phyloP scores from a whole-genome alignment of 2,113 vertebrate genomes.

The Rhombomys opimus region DNA sequence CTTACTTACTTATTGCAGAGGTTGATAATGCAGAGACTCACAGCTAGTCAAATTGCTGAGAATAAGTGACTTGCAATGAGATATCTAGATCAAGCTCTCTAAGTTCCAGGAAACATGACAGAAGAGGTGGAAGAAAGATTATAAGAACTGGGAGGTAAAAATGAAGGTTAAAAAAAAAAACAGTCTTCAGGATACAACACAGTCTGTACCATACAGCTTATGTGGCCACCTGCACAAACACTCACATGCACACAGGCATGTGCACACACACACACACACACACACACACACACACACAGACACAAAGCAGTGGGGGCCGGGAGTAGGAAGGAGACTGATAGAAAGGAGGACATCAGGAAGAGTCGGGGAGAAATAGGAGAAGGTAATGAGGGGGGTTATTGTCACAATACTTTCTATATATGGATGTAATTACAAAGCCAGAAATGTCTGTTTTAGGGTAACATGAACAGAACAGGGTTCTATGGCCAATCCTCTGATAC shows the following conservation, averaged over 20 bases:
- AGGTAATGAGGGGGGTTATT: not conserved
- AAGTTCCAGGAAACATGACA: not conserved
- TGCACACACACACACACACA: not conserved
- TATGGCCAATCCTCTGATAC: not conserved
- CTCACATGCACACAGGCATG: not conserved
- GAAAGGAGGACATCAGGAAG: not conserved
- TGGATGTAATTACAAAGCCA: not conserved
- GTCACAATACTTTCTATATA: not conserved
- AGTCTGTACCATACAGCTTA: not conserved
- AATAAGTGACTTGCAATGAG: not conserved
- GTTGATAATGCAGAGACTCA: not conserved
- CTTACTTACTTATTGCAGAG: not conserved
- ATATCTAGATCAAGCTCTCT: not conserved
- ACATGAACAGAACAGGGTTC: not conserved
- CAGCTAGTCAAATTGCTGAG: not conserved
- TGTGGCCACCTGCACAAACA: not conserved
- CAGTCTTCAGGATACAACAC: not conserved
- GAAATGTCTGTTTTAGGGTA: not conserved
- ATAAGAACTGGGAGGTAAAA: not conserved
- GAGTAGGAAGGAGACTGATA: not conserved
- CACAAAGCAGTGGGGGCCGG: not conserved
- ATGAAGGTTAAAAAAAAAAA: not conserved
- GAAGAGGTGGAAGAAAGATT: not conserved
- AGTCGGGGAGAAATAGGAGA: not conserved
- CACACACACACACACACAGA: no score